A percentile compares a stretch with the other conserved stretches of the same genome.
These are phyloP conservation scores for Stenotaenia linearis DNA, from an alignment of 2,888 invertebrate species.

Conservation along the genomic window DNA sequence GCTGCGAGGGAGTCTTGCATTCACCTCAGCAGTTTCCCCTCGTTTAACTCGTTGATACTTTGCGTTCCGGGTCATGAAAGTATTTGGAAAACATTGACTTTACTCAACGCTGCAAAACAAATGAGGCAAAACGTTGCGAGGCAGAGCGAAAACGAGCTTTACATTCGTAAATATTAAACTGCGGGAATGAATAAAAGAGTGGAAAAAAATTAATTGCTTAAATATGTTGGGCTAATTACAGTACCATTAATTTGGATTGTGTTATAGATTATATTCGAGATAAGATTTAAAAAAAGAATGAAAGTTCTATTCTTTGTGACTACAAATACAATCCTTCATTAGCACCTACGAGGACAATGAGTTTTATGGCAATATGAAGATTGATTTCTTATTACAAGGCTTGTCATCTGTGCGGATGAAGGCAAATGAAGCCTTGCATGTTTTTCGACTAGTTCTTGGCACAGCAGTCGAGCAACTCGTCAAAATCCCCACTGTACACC, in stretches of 20 bases:
- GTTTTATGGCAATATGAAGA: slow-evolving; percentile 10
- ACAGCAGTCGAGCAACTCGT: slow-evolving; percentile 26
- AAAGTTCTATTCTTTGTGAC: background rate
- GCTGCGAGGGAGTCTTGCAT: background rate
- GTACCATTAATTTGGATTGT: background rate
- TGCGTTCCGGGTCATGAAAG: slow-evolving; percentile 1
- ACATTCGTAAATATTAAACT: background rate
- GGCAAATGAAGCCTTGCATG: slow-evolving; percentile 18
- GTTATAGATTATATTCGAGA: background rate
- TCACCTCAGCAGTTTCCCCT: background rate
- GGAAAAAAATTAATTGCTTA: background rate
- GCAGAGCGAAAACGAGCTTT: background rate
- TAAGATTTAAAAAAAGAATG: background rate
- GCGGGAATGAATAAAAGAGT: background rate
- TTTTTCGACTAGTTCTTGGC: slow-evolving; percentile 8
- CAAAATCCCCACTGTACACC: slow-evolving; percentile 15
- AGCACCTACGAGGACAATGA: slow-evolving; percentile 10
- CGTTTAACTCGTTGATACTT: slow-evolving; percentile 12
- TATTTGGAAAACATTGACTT: slow-evolving; percentile 15
- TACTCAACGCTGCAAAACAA: background rate
- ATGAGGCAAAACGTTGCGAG: background rate
- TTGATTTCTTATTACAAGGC: slow-evolving; percentile 11
- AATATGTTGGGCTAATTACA: slow-evolving; percentile 1
- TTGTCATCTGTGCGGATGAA: slow-evolving; percentile 14
- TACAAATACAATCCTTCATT: background rate